Percentiles rank a stretch among this genome's conserved stretches.
phyloP scores from a whole-genome alignment of 2,113 vertebrate species.

The Trochalopteron elliotii region DNA sequence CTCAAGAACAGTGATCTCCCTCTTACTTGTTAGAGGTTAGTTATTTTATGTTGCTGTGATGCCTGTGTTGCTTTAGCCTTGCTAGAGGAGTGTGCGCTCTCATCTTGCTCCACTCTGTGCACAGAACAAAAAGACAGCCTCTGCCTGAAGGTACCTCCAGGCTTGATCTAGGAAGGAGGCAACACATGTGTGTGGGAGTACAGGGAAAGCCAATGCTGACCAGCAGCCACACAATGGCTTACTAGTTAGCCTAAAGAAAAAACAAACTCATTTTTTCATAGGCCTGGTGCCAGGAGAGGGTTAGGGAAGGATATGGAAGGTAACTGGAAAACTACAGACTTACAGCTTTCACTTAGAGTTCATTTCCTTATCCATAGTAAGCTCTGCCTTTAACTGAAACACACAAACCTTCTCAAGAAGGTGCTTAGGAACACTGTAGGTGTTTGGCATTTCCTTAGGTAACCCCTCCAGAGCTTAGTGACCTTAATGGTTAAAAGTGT shows the following conservation, averaged over 20 bases:
- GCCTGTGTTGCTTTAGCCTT: not conserved
- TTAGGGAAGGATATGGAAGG: not conserved
- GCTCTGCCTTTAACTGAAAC: not conserved
- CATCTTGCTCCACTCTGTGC: not conserved
- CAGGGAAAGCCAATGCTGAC: not conserved
- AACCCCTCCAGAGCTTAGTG: not conserved
- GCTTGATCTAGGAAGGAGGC: not conserved
- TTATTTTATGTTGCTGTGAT: not conserved
- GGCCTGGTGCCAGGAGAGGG: not conserved
- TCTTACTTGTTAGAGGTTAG: not conserved
- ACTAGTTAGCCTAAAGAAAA: not conserved
- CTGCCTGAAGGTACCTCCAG: not conserved
- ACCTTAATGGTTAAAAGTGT: not conserved
- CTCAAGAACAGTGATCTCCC: not conserved
- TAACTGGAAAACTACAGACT: not conserved
- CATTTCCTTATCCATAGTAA: not conserved
- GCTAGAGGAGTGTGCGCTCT: not conserved
- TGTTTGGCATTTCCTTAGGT: not conserved
- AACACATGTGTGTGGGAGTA: accelerated
- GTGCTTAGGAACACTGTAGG: not conserved
- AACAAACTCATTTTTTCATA: not conserved
- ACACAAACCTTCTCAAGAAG: not conserved
- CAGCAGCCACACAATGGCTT: not conserved
- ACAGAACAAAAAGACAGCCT: not conserved
- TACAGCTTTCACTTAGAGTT: not conserved